Evolutionary conservation across 1,140 invertebrate genomes (phyloP), one percentile per base, ranked within the genome.

Genomic region (Bombus fervidus): DNA sequence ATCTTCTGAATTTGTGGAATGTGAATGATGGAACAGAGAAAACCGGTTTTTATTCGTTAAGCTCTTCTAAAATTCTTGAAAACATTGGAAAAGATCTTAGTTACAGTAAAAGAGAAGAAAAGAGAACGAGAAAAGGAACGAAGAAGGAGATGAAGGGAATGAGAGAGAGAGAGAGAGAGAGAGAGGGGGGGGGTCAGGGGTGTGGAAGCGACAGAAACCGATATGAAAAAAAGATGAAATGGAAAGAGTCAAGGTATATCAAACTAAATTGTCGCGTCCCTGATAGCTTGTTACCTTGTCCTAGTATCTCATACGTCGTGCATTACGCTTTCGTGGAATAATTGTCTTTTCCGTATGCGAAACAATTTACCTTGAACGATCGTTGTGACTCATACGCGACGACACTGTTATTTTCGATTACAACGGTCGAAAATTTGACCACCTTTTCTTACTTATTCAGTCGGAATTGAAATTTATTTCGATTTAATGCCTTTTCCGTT

Each of bases 321-420:
- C 62, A 53, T 34, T 34, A 41, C 75, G 12, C 18, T 37, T 79
- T 72, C 39, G 66, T n/a, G 41, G 10, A 73, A 41, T 22, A 68
- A n/a, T 68, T 53, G 22, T 53, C 28, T 77, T 82, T 77, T 83
- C 73, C 12, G 15, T 69, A 28, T 28, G 39, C 41, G 47, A 77
- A 43, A 59, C n/a, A 78, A 57, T 84, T 80, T 18, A 47, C 68
- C 76, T 84, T 84, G 68, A 79, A 41, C 31, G 25, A 77, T 77
- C 68, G 22, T 31, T 41, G 22, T 41, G 64, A 74, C 43, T 66
- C 79, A 59, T 72, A 39, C 31, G 25, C 8, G 12, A n/a, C 15
- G 28, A 18, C 25, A 43, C 34, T 31, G 5, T 37, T 41, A 68
- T 77, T 34, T 41, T 62, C 28, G 31, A 71, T 39, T 69, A 53